These are phyloP conservation scores for Melanocharis versteri DNA, from an alignment of 2,113 vertebrate species.

Conservation along the genomic window DNA sequence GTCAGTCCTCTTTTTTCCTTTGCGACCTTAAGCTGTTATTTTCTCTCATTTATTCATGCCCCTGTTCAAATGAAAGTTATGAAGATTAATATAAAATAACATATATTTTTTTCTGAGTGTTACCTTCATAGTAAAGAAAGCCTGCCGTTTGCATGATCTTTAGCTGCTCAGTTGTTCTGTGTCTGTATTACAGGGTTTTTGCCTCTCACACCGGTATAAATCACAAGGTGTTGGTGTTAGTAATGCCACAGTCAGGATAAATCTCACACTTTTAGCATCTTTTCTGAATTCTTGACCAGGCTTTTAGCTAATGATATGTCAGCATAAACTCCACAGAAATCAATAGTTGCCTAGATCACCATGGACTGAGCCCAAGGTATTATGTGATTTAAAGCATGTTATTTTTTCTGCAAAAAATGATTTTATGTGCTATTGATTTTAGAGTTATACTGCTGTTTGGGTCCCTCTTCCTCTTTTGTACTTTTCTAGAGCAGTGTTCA, in stretches of 20 bases:
- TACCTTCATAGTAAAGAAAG: not conserved
- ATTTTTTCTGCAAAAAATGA: constrained; percentile 28
- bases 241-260: not conserved
- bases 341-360: not conserved
- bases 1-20: not conserved
- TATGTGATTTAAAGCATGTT: constrained; percentile 13
- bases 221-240: not conserved
- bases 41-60: not conserved
- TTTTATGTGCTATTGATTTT: constrained; percentile 33
- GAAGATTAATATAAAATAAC: not conserved
- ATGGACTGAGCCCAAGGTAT: not conserved
- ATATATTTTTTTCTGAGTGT: not conserved
- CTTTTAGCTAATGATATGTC: constrained; percentile 40
- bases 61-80: not conserved
- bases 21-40: not conserved
- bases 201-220: not conserved
- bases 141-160: not conserved
- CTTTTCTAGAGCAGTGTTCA: not conserved
- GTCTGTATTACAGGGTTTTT: not conserved
- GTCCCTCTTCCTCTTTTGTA: not conserved
- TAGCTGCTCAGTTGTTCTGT: not conserved
- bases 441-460: not conserved
- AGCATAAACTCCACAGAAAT: not conserved
- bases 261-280: not conserved
- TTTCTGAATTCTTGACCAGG: constrained; percentile 6